Evolutionary conservation across 2,797 vertebrate genomes (phyloP).

Genomic region (Pampus argenteus): DNA sequence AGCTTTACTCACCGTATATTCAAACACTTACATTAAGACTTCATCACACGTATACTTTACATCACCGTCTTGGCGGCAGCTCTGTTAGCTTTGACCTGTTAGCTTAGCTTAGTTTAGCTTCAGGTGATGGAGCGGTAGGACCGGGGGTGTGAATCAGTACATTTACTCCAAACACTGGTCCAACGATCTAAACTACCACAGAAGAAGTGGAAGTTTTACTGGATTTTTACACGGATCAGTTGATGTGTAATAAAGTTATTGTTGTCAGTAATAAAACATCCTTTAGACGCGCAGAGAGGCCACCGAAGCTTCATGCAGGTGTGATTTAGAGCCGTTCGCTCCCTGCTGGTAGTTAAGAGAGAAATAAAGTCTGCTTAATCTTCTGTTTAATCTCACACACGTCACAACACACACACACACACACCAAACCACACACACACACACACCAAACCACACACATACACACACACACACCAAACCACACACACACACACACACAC

Average conservation of each 20-base stretch:
- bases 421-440: constrained; percentile 1
- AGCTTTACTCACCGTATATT: background rate
- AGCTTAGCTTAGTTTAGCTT: no score
- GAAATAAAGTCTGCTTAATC: constrained; percentile 54
- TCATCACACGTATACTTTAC: background rate
- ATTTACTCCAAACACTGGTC: no score
- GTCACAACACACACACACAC: constrained; percentile 18
- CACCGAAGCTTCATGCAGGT: constrained; percentile 39
- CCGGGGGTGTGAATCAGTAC: no score
- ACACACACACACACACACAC: constrained; percentile 2
- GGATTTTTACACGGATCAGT: no score
- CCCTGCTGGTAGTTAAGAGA: constrained; percentile 49
- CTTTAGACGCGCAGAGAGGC: no score
- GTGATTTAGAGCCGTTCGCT: constrained; percentile 53
- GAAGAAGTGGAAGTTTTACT: no score
- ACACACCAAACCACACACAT: constrained; percentile 14
- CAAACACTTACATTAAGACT: background rate
- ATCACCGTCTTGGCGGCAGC: no score
- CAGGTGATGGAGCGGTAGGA: no score
- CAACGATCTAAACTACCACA: no score
- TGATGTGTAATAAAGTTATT: no score
- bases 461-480: constrained; percentile 18
- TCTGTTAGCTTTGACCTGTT: no score
- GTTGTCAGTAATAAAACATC: no score
- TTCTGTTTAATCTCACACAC: constrained; percentile 29